Conservation (phyloP, 2,888 invertebrate species). For the Leptarthrus brevirostris region DNA sequence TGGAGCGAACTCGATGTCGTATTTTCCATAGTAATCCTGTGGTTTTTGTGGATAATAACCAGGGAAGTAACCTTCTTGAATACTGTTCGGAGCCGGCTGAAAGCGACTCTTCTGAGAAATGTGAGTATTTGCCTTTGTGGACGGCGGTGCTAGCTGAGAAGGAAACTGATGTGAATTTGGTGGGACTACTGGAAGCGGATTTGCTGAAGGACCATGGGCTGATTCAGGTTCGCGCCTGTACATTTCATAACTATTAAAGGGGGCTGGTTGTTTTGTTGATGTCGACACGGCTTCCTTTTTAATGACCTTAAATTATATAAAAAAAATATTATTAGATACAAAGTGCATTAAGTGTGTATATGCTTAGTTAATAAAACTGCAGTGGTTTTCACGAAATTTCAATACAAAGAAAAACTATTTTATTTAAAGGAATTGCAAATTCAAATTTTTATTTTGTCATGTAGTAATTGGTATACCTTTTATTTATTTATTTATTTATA, state of each 20-base stretch:
- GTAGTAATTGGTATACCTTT: no score
- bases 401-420: no score
- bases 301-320: slow-evolving; percentile 59
- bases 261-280: slow-evolving; percentile 63
- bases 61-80: slow-evolving; percentile 61
- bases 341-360: no score
- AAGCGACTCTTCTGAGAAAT: slow-evolving; percentile 47
- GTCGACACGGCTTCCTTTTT: slow-evolving; percentile 67
- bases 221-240: slow-evolving; percentile 55
- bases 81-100: slow-evolving; percentile 53
- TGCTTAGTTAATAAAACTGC: not conserved
- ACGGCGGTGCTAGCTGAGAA: slow-evolving; percentile 40
- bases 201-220: slow-evolving; percentile 32
- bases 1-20: slow-evolving; percentile 62
- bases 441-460: no score
- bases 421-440: no score
- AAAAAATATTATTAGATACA: not conserved
- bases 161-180: slow-evolving; percentile 56
- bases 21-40: slow-evolving; percentile 66
- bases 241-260: slow-evolving; percentile 63
- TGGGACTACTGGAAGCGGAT: slow-evolving; percentile 58
- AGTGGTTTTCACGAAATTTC: not conserved
- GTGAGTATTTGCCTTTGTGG: slow-evolving; percentile 32
- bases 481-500: no score
- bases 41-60: slow-evolving; percentile 61